A percentile compares a stretch with the other conserved stretches of the same genome.
These are phyloP conservation scores for Lepus americanus DNA, from an alignment of 2,113 vertebrate species.

Conservation along the genomic window DNA sequence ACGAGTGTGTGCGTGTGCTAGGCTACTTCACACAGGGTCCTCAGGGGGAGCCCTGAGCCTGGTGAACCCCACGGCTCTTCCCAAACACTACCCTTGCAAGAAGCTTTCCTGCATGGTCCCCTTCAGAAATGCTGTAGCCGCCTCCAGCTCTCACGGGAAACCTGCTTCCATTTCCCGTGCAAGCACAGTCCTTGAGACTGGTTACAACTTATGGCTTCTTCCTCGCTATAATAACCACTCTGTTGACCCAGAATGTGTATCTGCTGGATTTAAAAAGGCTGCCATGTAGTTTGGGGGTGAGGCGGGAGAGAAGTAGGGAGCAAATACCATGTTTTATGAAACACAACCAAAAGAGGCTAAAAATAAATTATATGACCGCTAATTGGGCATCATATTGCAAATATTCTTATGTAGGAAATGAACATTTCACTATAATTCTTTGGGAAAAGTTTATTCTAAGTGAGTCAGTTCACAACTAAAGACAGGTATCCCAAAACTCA, in stretches of 20 bases:
- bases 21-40: not conserved
- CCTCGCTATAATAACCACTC: not conserved
- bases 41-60: not conserved
- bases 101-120: not conserved
- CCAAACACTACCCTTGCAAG: not conserved
- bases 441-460: conserved; percentile 26
- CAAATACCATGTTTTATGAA: not conserved
- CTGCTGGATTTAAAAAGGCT: not conserved
- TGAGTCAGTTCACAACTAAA: not conserved
- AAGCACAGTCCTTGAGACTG: not conserved
- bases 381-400: not conserved
- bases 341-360: conserved; percentile 22
- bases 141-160: not conserved
- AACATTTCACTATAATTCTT: not conserved
- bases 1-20: not conserved
- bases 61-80: not conserved
- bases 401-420: not conserved
- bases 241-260: not conserved
- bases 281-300: not conserved
- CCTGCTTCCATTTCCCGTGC: conserved; percentile 9
- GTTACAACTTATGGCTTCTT: not conserved
- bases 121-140: not conserved
- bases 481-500: not conserved
- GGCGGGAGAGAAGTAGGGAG: not conserved
- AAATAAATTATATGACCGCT: not conserved